Evolutionary conservation across 2,888 invertebrate genomes (phyloP), one percentile per base, ranked within the genome.

Genomic region (Copidosoma aretas): DNA sequence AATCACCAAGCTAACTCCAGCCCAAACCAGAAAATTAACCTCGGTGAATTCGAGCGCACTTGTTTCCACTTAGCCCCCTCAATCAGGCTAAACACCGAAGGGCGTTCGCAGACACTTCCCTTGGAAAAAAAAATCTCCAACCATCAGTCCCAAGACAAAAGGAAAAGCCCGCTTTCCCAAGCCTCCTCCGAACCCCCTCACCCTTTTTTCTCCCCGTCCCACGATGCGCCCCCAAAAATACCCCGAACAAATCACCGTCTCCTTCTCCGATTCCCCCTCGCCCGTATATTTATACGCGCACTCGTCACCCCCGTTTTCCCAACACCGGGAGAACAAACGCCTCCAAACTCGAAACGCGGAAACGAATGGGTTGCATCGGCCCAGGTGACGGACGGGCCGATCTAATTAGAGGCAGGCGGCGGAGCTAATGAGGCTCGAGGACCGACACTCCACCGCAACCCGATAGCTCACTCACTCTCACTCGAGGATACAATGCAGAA

Each of bases 311-410:
- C 43, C 43, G 8, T 46, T 15, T 32, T 32, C 32, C 32, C 43
- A 46, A 12, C 43, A 46, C 12, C 43, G 43, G 12, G 43, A 12
- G 12, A 46, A 32, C 32, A 32, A 32, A 32, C 32, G 32, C 3
- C 4, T 32, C 32, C 8, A 32, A 32, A 32, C 8, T 8, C 32
- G 43, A 12, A 12, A 17, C 12, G 61, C 68, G 58, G 63, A 66
- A 68, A 65, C 60, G 65, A 68, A 63, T 60, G 62, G 53, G 57
- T 64, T 57, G 54, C 19, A n/a, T n/a, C 41, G 24, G 64, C 15
- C 58, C 65, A 60, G 65, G 64, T 65, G 71, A 68, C 71, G 64
- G 71, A 68, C 71, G 64, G 52, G 32, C 4, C 58, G 64, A 69
- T 71, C 68, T 64, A 71, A 71, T 71, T 69, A 64, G 71, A 52